Base-by-base conservation (phyloP, 2,888 invertebrate species). In the Tetropium fuscum region DNA sequence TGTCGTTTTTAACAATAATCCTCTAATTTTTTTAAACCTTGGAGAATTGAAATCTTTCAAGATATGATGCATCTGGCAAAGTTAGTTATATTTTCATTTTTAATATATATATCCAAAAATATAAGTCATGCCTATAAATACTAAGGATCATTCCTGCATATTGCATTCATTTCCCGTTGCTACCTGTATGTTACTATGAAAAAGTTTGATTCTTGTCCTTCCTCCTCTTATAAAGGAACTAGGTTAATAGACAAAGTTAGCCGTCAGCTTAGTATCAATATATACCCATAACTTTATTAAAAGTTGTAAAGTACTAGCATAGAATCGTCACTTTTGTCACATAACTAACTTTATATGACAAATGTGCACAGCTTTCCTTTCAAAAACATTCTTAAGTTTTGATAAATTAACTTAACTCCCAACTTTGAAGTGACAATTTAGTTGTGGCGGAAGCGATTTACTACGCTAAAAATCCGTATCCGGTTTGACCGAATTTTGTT, bases 221-320 rank as follows among this genome's bases (percentile, higher is more conserved):
- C 25, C 8, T 7, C 15, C 8, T 25, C 13, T 25, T n/a, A 13
- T 7, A 20, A 25, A 5, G 22, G 15, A 43, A 25, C 25, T 25
- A 43, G 20, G 22, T 43, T 43, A 43, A 43, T 10, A 34, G 11
- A 7, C 6, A 20, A 15, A 43, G 43, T 43, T 43, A 43, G 43
- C 22, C n/a, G 15, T 3, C 22, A 19, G 13, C 22, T 43, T 20
- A 3, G 7, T 25, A 13, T 25, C 8, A 43, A 22, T 25, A 11
- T 41, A 41, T 20, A 43, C 25, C 43, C 13, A 25, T 43, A 43
- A 43, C 43, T 43, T 25, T 25, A 43, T 43, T 22, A 43, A 43
- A 43, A 22, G 25, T 43, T 25, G n/a, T 8, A 41, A 41, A n/a
- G 4, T 22, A 6, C 25, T 11, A 2, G 43, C 25, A 15, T 8